These are phyloP conservation scores for Cetonia aurata DNA, from an alignment of 2,888 invertebrate genomes.

Conservation along the genomic window DNA sequence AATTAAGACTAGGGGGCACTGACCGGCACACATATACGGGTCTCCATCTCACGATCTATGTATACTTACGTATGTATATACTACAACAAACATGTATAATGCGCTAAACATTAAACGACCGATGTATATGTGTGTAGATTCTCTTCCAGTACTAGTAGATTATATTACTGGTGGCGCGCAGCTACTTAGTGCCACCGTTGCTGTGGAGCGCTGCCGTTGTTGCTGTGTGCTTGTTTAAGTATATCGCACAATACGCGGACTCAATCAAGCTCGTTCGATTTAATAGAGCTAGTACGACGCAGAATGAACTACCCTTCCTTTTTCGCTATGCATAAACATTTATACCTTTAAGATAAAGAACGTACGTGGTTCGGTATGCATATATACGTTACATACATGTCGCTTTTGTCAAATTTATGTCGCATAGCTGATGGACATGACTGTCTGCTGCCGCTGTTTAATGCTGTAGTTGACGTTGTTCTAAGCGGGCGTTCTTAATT, in stretches of 20 bases:
- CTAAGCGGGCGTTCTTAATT: constrained; percentile 49
- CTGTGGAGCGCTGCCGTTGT: too few relatives aligned
- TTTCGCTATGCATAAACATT: too few relatives aligned
- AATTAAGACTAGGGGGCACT: constrained; percentile 63
- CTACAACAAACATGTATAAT: neutral
- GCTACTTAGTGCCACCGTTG: constrained; percentile 47
- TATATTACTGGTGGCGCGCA: constrained; percentile 40
- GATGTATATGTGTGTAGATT: constrained; percentile 3
- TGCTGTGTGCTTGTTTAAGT: neutral
- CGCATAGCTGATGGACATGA: constrained; percentile 51
- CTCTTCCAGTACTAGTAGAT: neutral
- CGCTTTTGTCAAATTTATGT: constrained; percentile 50
- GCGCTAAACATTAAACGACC: constrained; percentile 24
- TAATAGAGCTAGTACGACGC: too few relatives aligned
- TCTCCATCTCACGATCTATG: constrained; percentile 28
- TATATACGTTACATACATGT: neutral
- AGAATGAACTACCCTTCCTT: too few relatives aligned
- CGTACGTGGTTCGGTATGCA: too few relatives aligned
- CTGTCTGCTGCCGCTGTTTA: constrained; percentile 39
- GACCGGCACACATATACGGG: constrained; percentile 60
- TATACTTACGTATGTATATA: constrained; percentile 6
- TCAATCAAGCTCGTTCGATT: too few relatives aligned
- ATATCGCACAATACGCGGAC: too few relatives aligned
- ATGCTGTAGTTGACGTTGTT: constrained; percentile 16
- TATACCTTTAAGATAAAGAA: too few relatives aligned